phyloP scores from a whole-genome alignment of 1,140 invertebrate genomes.

The Halictus rubicundus region DNA sequence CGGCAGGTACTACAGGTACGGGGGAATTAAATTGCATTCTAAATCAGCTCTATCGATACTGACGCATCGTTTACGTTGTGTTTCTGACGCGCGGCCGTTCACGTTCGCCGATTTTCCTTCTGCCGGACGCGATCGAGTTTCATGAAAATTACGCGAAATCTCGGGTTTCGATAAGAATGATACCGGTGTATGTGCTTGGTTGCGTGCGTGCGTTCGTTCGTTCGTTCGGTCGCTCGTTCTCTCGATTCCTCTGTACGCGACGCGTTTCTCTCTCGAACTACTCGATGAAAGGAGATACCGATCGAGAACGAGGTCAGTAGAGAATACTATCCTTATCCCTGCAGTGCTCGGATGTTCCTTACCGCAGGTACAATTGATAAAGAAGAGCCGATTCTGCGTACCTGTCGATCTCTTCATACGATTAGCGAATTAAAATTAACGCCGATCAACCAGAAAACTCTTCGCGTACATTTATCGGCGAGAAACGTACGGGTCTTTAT shows the following conservation, averaged over 20 bases:
- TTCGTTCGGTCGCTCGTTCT: not conserved
- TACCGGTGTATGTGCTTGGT: not conserved
- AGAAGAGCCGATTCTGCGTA: not conserved
- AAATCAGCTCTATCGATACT: conserved; percentile 42
- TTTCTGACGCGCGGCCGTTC: not conserved
- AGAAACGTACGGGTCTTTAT: not conserved
- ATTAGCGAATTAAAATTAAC: not conserved
- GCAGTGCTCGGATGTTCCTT: conserved; percentile 14
- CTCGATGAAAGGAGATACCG: conserved; percentile 33
- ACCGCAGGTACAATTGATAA: not conserved
- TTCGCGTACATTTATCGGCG: no score
- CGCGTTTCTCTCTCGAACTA: not conserved
- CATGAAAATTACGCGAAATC: not conserved
- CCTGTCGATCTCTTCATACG: not conserved
- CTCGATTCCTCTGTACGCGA: no score
- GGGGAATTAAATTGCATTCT: conserved; percentile 47
- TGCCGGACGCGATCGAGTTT: not conserved
- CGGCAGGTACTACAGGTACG: conserved; percentile 42
- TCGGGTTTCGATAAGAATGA: not conserved
- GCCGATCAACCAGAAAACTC: no score
- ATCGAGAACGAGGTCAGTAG: conserved; percentile 54
- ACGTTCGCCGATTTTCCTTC: not conserved
- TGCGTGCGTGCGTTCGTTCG: not conserved
- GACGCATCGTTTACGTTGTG: not conserved
- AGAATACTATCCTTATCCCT: conserved; percentile 28